Evolutionary conservation across 2,113 vertebrate species (phyloP), one percentile per base, ranked within the genome.

Genomic region (Podarcis cretensis): DNA sequence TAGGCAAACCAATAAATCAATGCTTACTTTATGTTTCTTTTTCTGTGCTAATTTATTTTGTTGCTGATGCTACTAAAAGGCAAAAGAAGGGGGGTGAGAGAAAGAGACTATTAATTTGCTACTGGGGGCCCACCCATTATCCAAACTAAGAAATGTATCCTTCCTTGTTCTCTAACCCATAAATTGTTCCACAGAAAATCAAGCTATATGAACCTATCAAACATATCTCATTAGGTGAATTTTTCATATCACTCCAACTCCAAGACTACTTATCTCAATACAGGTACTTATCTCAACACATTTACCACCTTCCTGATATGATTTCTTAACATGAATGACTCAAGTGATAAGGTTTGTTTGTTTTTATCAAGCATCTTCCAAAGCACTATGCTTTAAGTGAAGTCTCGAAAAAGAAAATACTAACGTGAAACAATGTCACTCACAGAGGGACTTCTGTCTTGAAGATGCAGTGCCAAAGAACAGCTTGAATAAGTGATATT

Each of bases 341-440:
- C 6, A 43, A 43, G 9, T 5, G 2, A 73, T 27, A 54, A 54
- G 10, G 48, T 54, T 12, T 54, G 48, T 54, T 54, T 54, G 48
- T 21, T 84, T 84, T 48, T 71, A 8, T 6, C 57, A 43, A 77
- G 30, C 30, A 4, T 78, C 32, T 66, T 78, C 25, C 35, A 77
- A 43, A n/a, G 4, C 27, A n/a, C 35, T 77, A 18, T 18, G 23
- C 69, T 74, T 74, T 84, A 63, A 54, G 57, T 30, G 13, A 85
- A 75, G 54, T 75, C 13, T 85, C 54, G 59, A 13, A n/a, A 21
- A 35, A 63, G 48, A 73, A 69, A 16, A 63, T 16, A 20, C 14
- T 25, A 82, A 0, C 0, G 0, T 92, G 68, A 16, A 48, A 23
- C 30, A 3, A 68, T 84, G 66, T 86, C 13, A 18, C 0, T 0